phyloP scores from a whole-genome alignment of 2,797 vertebrate species.

The Gephyroberyx darwinii region DNA sequence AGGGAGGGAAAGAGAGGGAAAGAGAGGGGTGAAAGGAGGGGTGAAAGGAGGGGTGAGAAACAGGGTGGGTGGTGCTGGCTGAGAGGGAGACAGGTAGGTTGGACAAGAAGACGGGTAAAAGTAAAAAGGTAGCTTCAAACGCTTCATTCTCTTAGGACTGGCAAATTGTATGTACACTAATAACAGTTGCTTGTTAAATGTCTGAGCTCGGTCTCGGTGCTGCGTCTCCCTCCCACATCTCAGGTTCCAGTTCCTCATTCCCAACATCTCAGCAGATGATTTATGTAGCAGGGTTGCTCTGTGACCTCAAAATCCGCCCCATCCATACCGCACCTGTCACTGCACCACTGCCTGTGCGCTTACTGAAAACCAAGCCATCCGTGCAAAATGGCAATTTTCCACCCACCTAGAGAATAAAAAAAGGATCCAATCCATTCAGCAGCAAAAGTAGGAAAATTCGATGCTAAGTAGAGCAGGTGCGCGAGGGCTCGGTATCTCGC shows the following conservation, averaged over 20 bases:
- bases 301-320: conserved; percentile 72
- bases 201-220: background rate
- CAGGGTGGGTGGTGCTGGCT: background rate
- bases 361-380: conserved; percentile 72
- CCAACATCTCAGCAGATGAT: conserved; percentile 64
- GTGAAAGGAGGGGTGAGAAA: background rate
- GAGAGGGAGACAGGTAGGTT: background rate
- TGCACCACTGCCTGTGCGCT: conserved; percentile 57
- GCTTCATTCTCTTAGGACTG: background rate
- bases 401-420: conserved; percentile 63
- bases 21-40: background rate
- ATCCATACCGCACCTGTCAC: conserved; percentile 77
- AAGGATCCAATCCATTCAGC: conserved; percentile 44
- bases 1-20: background rate
- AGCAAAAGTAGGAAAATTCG: conserved; percentile 47
- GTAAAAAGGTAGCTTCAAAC: background rate
- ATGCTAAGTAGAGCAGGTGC: conserved; percentile 76
- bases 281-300: conserved; percentile 65
- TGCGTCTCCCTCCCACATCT: conserved; percentile 28
- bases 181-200: background rate
- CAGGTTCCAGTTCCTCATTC: conserved; percentile 50
- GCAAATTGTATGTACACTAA: background rate
- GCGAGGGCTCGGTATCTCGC: conserved; percentile 55
- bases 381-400: conserved; percentile 74
- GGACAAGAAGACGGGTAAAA: conserved; percentile 1